These are phyloP conservation scores for Drosophila orena DNA, from an alignment of 1,140 invertebrate species.

Conservation along the genomic window DNA sequence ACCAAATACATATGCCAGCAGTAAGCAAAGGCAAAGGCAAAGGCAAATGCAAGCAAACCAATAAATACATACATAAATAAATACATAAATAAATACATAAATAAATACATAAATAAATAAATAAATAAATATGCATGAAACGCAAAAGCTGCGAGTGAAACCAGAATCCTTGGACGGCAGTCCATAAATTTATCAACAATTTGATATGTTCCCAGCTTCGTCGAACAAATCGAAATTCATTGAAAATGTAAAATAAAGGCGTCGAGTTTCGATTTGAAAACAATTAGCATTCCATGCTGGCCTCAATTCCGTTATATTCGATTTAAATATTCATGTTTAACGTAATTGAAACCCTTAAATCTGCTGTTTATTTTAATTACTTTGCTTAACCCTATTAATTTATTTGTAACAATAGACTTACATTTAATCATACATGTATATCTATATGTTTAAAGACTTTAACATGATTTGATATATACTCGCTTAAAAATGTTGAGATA, in stretches of 20 bases:
- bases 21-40: too few relatives aligned
- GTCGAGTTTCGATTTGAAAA: too few relatives aligned
- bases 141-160: conserved; percentile 13
- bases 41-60: background rate
- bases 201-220: background rate
- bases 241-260: too few relatives aligned
- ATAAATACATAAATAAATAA: conserved; percentile 42
- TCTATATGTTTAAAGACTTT: too few relatives aligned
- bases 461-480: background rate
- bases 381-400: too few relatives aligned
- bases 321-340: too few relatives aligned
- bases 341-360: too few relatives aligned
- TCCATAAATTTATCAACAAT: conserved; percentile 5
- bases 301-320: too few relatives aligned
- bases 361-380: too few relatives aligned
- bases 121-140: conserved; percentile 49
- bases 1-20: conserved; percentile 59
- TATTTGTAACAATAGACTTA: background rate
- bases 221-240: too few relatives aligned
- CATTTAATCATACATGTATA: background rate
- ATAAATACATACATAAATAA: conserved; percentile 42
- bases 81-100: conserved; percentile 42
- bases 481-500: background rate
- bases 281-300: too few relatives aligned
- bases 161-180: background rate